A percentile compares a stretch with the other conserved stretches of the same genome.
These are phyloP conservation scores for Rhopalosiphum nymphaeae DNA, from an alignment of 2,888 invertebrate genomes.

Conservation along the genomic window DNA sequence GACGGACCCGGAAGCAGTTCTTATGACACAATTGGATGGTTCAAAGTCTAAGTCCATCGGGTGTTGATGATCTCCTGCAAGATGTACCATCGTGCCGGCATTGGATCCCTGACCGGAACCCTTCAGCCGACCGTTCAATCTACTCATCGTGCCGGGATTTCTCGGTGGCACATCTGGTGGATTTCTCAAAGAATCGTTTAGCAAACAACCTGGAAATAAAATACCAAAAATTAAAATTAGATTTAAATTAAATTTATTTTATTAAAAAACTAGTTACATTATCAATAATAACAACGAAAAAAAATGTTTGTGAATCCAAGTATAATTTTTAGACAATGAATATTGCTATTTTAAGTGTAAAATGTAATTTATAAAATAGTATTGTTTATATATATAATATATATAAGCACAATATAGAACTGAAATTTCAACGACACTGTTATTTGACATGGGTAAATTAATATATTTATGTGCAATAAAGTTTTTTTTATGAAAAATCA, in stretches of 20 bases:
- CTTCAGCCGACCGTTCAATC: slow-evolving; percentile 85
- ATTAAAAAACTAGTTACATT: background rate
- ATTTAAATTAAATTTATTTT: background rate
- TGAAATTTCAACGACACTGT: background rate
- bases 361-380: background rate
- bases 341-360: background rate
- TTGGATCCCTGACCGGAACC: slow-evolving; percentile 65
- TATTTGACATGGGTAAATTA: background rate
- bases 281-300: background rate
- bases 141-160: slow-evolving; percentile 89
- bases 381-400: too few relatives aligned
- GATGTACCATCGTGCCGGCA: slow-evolving; percentile 65
- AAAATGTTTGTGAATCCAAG: background rate
- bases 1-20: slow-evolving; percentile 92
- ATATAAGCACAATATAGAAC: background rate
- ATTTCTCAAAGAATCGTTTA: slow-evolving; percentile 56
- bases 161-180: slow-evolving; percentile 89
- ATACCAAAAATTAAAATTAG: background rate
- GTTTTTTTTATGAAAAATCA: background rate
- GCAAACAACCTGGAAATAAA: slow-evolving; percentile 38
- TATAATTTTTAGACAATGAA: background rate
- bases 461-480: background rate
- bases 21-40: slow-evolving; percentile 85
- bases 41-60: slow-evolving; percentile 81
- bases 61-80: slow-evolving; percentile 66